Base-by-base conservation (phyloP, 2,888 invertebrate genomes). In the Sinentomon sp. region DNA sequence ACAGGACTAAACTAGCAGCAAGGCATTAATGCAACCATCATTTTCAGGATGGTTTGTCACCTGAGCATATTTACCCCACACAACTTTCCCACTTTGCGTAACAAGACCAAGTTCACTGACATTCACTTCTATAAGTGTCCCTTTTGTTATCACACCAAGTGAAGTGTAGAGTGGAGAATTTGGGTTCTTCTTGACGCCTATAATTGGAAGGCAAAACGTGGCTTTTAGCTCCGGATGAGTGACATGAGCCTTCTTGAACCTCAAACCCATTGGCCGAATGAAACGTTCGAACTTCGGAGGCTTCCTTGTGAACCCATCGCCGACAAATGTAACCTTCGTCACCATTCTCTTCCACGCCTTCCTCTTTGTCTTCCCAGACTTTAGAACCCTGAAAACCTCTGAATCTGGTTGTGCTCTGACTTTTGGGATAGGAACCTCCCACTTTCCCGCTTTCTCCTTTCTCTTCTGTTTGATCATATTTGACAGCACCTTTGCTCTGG, bases 291-390 rank as follows among this genome's bases (percentile, higher is more conserved):
- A 99, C 54, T 97, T 97, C 0, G 94, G 97, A 14, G 97, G 97
- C 59, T 99, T 99, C 25, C 97, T 63, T 2, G 97, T 99, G 51
- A 97, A 97, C 35, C 77, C 80, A 51, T 99, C 97, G 0, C 94
- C 94, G 3, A 99, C 97, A 55, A 68, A 99, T 30, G 82, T 82
- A 0, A 87, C 87, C 62, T 94, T 99, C 0, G 94, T 97, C 0
- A 97, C 92, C 89, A 97, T 92, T 36, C 97, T 62, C 50, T 97
- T 99, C 97, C 97, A 97, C 0, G 82, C 83, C 58, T 97, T 97
- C 34, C 87, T 60, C 51, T 72, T 80, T 0, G 82, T 62, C 57
- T 92, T 94, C 22, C 94, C 94, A 4, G 76, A 71, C 47, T 71
- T 74, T 0, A 94, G 53, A 0, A 89, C 77, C 61, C 72, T 83